Evolutionary conservation across 2,888 invertebrate genomes (phyloP), one percentile per base, ranked within the genome.

Genomic region (Phortica okadai): DNA sequence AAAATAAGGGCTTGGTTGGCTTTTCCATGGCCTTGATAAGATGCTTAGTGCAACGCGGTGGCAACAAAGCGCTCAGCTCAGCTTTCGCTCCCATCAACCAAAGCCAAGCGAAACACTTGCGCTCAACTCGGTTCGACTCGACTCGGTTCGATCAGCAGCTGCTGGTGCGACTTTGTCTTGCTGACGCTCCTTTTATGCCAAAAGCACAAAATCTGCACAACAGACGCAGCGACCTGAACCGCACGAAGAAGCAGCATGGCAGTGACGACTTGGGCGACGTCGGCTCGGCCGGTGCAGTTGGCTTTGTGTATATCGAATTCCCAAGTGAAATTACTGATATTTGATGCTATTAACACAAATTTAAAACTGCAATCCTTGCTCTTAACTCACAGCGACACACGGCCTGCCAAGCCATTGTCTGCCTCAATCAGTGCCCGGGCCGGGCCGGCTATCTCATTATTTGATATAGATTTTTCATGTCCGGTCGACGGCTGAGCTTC

Each of bases 331-430:
- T 89, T 86, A 89, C 88, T 80, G 90, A 89, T 82, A 89, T 90
- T 90, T 90, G 89, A 89, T 88, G 89, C 89, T 83, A 89, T 89
- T 89, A 88, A 85, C 88, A 87, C 83, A 88, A 83, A 89, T 89
- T 83, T 82, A 64, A 54, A 79, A 72, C 73, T 77, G 75, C 78
- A 81, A 75, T 56, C 21, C 33, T 25, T 62, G 62, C 41, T 66
- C 5, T 66, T 44, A 44, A 42, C 74, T 74, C 77, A 83, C 81
- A 76, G 58, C 76, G 74, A 76, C 81, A 62, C 62, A 21, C 41
- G 42, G 14, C 14, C 8, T 6, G 42, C 44, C n/a, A 16, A 7
- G 73, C 70, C 54, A 66, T 44, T 73, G 50, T 56, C 66, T 45
- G 16, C 62, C 62, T 54, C 76, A 74, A 44, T 42, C 81, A 74